phyloP scores from a whole-genome alignment of 1,140 invertebrate genomes.

The Ganaspis sp. region DNA sequence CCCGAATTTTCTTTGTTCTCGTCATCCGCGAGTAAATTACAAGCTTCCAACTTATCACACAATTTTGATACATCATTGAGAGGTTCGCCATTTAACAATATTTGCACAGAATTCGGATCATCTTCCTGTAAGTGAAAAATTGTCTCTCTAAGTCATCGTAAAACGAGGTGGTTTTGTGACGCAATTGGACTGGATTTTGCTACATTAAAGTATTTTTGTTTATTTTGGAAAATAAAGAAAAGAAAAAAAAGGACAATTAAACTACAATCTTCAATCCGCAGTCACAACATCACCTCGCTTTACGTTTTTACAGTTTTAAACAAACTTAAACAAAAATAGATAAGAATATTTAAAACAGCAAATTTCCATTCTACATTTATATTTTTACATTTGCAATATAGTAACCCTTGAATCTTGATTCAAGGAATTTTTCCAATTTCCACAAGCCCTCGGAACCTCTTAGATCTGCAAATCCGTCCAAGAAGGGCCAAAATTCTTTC shows the following conservation, averaged over 20 bases:
- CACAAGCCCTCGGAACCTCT: slow-evolving; percentile 82
- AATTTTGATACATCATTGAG: not conserved
- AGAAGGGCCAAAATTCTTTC: slow-evolving; percentile 94
- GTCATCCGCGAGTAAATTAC: slow-evolving; percentile 48
- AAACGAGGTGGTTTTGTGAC: not conserved
- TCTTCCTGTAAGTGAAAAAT: not conserved
- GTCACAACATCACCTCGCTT: too few species aligned
- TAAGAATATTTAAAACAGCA: too few species aligned
- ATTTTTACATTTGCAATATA: slow-evolving; percentile 28
- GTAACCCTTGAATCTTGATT: slow-evolving; percentile 67
- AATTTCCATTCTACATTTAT: not conserved
- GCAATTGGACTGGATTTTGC: too few species aligned
- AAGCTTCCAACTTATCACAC: slow-evolving; percentile 43
- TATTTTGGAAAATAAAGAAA: too few species aligned
- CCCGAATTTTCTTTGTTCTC: slow-evolving; percentile 37
- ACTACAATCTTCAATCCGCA: too few species aligned
- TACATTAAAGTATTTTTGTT: too few species aligned
- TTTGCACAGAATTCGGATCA: not conserved
- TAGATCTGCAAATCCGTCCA: slow-evolving; percentile 88
- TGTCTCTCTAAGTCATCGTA: slow-evolving; percentile 38
- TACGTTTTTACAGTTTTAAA: too few species aligned
- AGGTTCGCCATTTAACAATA: not conserved
- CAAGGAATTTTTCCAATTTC: slow-evolving; percentile 85
- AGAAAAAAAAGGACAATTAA: too few species aligned
- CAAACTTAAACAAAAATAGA: too few species aligned